phyloP scores from a whole-genome alignment of 2,113 vertebrate genomes.

The Atractosteus spatula region DNA sequence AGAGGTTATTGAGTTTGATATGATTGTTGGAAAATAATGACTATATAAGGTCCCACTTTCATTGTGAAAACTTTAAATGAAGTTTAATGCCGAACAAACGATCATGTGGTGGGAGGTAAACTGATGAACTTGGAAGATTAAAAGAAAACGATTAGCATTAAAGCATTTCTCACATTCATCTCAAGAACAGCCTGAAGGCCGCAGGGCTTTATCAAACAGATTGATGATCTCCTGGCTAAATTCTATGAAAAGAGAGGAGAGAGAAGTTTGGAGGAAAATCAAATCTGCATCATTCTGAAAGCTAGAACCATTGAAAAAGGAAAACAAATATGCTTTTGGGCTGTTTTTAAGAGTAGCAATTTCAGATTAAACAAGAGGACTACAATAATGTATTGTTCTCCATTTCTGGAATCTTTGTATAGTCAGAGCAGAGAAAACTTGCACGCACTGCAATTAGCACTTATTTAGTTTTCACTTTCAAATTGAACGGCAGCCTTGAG shows the following conservation, averaged over 20 bases:
- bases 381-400: constrained; percentile 44
- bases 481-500: constrained; percentile 46
- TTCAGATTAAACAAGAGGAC: constrained; percentile 55
- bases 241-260: not conserved
- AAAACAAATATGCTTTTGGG: constrained; percentile 38
- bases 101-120: no score
- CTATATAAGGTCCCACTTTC: no score
- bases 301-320: constrained; percentile 43
- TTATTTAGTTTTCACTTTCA: constrained; percentile 33
- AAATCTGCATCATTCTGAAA: constrained; percentile 3
- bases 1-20: no score
- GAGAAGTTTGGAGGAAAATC: not conserved
- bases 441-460: constrained; percentile 43
- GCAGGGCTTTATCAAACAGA: no score
- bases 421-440: constrained; percentile 36
- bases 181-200: no score
- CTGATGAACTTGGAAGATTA: no score
- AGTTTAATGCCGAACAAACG: no score
- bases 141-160: no score
- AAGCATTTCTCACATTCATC: constrained; percentile 4
- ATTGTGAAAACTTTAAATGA: no score
- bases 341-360: constrained; percentile 56
- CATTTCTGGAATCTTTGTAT: constrained; percentile 48
- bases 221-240: no score
- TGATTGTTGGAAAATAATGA: no score